phyloP scores from a whole-genome alignment of 1,140 invertebrate genomes.

The Drosophila jambulina region DNA sequence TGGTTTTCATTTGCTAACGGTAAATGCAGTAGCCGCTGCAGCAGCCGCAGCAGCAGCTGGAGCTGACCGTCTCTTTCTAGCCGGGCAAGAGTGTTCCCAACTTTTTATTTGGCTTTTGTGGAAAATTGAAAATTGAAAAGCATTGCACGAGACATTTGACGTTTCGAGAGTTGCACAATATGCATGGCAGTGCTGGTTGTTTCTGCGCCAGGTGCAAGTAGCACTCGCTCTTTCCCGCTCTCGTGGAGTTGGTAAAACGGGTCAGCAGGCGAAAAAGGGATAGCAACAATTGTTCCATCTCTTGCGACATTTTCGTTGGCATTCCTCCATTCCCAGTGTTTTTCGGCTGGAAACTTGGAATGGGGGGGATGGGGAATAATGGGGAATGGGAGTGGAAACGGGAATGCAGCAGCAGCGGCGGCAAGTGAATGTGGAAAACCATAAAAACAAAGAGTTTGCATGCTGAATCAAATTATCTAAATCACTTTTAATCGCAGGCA shows the following conservation, averaged over 20 bases:
- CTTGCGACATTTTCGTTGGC: conserved; percentile 42
- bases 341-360: conserved; percentile 26
- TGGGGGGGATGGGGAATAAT: neutral
- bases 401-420: neutral
- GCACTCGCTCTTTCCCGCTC: conserved; percentile 2
- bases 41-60: conserved; percentile 1
- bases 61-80: conserved; percentile 30
- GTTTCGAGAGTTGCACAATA: conserved; percentile 63
- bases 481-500: conserved; percentile 4
- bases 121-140: conserved; percentile 71
- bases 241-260: conserved; percentile 20
- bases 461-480: conserved; percentile 11
- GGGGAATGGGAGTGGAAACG: conserved; percentile 4
- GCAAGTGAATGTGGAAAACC: conserved; percentile 16
- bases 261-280: conserved; percentile 20
- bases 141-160: conserved; percentile 67
- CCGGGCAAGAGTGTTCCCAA: conserved; percentile 54
- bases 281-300: conserved; percentile 45
- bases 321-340: conserved; percentile 37
- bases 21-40: conserved; percentile 31
- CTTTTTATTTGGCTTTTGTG: conserved; percentile 71
- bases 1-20: conserved; percentile 53
- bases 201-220: conserved; percentile 37
- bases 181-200: conserved; percentile 9
- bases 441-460: conserved; percentile 19